phyloP scores from a whole-genome alignment of 92 coral and sea anemone genomes.

The Desmophyllum pertusum region DNA sequence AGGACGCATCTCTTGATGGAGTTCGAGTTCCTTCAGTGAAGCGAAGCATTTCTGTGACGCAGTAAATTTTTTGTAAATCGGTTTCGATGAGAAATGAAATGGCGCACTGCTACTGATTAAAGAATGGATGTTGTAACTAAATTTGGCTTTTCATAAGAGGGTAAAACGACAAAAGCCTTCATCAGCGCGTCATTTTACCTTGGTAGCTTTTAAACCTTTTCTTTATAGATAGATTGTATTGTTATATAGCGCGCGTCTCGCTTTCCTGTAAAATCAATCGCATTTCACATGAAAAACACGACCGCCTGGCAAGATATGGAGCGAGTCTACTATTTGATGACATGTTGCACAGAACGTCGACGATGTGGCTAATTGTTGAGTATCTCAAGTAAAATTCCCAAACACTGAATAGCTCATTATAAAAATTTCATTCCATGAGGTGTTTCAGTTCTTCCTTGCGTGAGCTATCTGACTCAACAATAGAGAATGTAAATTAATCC shows the following conservation, averaged over 20 bases:
- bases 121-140: too few species aligned
- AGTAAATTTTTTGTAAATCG: neutral
- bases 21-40: neutral
- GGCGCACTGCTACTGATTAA: neutral
- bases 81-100: neutral
- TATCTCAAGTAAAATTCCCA: too few species aligned
- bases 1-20: neutral
- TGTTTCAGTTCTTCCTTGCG: neutral
- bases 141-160: neutral
- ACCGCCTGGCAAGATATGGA: neutral
- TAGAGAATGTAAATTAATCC: constrained; percentile 12
- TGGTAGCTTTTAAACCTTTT: neutral
- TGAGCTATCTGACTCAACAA: neutral
- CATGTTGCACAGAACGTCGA: neutral
- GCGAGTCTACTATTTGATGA: neutral
- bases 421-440: neutral
- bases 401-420: neutral
- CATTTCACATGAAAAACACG: neutral
- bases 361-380: neutral
- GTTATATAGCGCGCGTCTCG: neutral
- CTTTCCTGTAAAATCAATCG: neutral
- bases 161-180: neutral
- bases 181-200: neutral
- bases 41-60: neutral
- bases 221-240: neutral